Percentiles rank a stretch among this genome's conserved stretches.
These are phyloP conservation scores for Phrynocephalus guinanensis DNA, from an alignment of 2,797 vertebrate species.

Conservation along the genomic window DNA sequence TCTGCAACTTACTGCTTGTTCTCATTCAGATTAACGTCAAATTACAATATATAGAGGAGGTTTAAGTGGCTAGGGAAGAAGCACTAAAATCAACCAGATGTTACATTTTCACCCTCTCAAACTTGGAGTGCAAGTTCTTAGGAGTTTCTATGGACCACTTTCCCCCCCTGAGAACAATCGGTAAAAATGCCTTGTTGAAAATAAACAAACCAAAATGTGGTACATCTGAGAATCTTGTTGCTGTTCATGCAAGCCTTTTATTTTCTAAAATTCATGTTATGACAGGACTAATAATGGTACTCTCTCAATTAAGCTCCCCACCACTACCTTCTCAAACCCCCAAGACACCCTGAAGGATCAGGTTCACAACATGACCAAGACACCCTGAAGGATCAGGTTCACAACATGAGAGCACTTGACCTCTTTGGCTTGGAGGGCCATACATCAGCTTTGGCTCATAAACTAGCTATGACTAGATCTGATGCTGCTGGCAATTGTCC, in stretches of 20 bases:
- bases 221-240: neutral
- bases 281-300: neutral
- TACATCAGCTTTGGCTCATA: neutral
- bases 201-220: neutral
- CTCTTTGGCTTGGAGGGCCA: neutral
- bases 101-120: neutral
- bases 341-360: neutral
- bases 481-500: neutral
- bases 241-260: neutral
- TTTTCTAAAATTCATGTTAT: neutral
- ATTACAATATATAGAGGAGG: neutral
- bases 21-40: neutral
- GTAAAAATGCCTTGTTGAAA: neutral
- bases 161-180: neutral
- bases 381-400: neutral
- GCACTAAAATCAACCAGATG: neutral
- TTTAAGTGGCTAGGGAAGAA: neutral
- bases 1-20: neutral
- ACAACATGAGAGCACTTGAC: neutral
- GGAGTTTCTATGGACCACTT: neutral
- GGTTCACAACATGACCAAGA: neutral
- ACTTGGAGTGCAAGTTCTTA: neutral
- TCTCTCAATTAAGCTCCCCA: neutral
- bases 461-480: neutral
- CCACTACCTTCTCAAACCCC: neutral